Percentiles rank a stretch among this genome's conserved stretches.
These are phyloP conservation scores for Alectoris magna DNA, from an alignment of 2,797 vertebrate species.

Conservation along the genomic window DNA sequence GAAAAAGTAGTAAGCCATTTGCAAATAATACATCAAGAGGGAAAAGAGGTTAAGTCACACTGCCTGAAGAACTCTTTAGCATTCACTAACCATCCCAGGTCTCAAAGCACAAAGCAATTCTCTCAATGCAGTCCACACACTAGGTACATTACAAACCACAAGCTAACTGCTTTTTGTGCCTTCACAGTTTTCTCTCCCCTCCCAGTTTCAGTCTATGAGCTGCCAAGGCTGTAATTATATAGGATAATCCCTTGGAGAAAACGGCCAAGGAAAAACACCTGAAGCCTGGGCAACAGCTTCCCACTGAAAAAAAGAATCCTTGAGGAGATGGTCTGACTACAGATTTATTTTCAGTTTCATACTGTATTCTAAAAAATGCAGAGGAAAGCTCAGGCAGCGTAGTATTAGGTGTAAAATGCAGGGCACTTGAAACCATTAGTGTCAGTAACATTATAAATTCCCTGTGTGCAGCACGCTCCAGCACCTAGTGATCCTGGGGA, in stretches of 20 bases:
- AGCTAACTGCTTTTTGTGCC: neutral
- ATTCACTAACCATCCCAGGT: neutral
- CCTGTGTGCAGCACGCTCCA: accelerated
- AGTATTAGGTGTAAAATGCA: neutral
- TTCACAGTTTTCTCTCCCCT: neutral
- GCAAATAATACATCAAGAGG: conserved; percentile 11
- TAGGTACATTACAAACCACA: neutral
- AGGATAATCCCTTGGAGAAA: conserved; percentile 32
- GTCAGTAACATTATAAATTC: neutral
- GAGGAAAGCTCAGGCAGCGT: neutral
- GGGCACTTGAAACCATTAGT: neutral
- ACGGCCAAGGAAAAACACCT: conserved; percentile 16
- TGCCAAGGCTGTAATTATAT: conserved; percentile 32
- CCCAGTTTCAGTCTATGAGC: neutral
- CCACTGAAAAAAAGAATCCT: neutral
- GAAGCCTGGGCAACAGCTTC: neutral
- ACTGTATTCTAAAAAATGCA: neutral
- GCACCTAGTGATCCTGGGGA: neutral
- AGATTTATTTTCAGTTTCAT: neutral
- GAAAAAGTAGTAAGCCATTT: conserved; percentile 3
- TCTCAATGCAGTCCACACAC: neutral
- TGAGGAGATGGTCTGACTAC: neutral
- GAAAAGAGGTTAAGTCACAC: neutral
- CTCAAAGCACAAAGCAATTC: conserved; percentile 30
- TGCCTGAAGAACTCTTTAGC: neutral